Evolutionary conservation across 2,797 vertebrate species (phyloP), one percentile per base, ranked within the genome.

Genomic region (Xyrichtys novacula): DNA sequence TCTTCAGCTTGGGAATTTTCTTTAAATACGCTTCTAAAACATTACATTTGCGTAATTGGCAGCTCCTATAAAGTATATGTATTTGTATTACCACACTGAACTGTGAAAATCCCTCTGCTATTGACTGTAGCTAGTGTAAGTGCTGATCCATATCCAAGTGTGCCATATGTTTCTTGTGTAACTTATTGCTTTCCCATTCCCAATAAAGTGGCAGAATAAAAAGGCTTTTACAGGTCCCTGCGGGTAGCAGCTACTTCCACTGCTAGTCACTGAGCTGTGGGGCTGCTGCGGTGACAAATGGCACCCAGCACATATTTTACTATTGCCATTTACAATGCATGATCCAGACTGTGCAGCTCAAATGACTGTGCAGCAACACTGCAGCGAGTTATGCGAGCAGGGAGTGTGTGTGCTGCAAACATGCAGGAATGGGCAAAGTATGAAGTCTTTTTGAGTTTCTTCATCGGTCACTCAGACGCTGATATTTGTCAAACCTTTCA

Each of bases 171-270:
- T 91, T 86, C 85, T 78, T 59, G 74, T 86, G 88, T 87, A 90
- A 91, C 85, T 88, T 90, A 92, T 90, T 86, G 90, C 91, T 89
- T 91, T 91, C 86, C 85, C 82, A 85, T 90, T 90, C 81, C 81
- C 89, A 90, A 90, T 91, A 91, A 93, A 93, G 90, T 89, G 90
- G 89, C 83, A 84, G 87, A 90, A 92, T 93, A 91, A 91, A 92
- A 91, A 84, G 85, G 83, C 84, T 91, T 93, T 93, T 91, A 91
- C 86, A 76, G 86, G 80, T 91, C 91, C 90, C 88, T 73, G 80
- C 26, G 87, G 90, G 89, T 82, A 77, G 86, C 89, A 82, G 86
- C 85, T 88, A 88, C 89, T 89, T 87, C 71, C 74, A 83, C 56
- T 76, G 73, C 79, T 74, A 86, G 86, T 88, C 86, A 80, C 83